Evolutionary conservation across 2,113 vertebrate species (phyloP), one percentile per base, ranked within the genome.

Genomic region (Rhagologus leucostigma): DNA sequence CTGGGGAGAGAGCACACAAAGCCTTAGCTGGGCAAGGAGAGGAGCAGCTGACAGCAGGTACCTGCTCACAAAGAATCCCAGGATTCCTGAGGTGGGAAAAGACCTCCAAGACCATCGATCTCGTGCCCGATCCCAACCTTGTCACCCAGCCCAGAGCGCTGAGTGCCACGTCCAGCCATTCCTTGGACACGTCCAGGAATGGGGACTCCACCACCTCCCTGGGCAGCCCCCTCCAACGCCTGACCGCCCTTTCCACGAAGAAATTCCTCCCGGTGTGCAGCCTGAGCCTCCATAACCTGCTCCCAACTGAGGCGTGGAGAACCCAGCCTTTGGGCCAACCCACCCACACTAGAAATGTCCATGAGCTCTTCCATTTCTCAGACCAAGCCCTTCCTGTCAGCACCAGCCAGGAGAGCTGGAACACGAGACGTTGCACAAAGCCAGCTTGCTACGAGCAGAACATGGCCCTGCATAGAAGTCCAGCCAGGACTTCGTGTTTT

Each of bases 1-100:
- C 99, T 99, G 96, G 30, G 82, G 41, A 86, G 44, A 44, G 22
- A 17, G 41, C 10, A 83, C 1, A 3, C 0, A 5, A 3, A 47
- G 22, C 24, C 29, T 78, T 1, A 86, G 57, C 22, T 21, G 73
- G 23, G 37, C 69, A 70, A 79, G 71, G 33, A 73, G 60, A 74
- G 26, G 23, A 78, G 65, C 81, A 87, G 52, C 69, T 46, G 39
- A 8, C 55, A 73, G 49, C 5, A 57, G 46, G 13, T 15, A 21
- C 20, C 55, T 37, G 10, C 20, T 67, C 81, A 68, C 18, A 9
- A 33, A 41, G 10, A 81, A 39, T 10, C 46, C 23, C 62, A 62
- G 69, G 30, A 35, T 35, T 52, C 11, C 9, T 10, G 29, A 60
- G 39, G 41, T 1, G 68, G 55, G 63, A 32, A 68, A 53, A 68